Evolutionary conservation across 2,113 vertebrate genomes (phyloP).

Genomic region (Melanocharis versteri): DNA sequence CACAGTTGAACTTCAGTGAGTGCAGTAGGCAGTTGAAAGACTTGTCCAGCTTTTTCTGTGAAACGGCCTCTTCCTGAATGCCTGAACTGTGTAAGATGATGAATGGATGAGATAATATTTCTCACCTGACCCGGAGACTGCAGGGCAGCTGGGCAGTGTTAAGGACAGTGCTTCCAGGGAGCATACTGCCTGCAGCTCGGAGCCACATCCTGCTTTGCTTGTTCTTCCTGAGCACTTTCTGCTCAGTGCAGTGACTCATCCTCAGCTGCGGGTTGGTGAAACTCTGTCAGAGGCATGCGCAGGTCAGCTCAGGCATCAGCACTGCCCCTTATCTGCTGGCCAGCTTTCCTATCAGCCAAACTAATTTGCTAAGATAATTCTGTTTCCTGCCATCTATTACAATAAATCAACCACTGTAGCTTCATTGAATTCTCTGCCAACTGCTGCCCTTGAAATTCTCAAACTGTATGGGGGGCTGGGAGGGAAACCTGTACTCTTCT

Average conservation of each 20-base stretch:
- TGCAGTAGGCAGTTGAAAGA: neutral
- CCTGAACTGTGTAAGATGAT: neutral
- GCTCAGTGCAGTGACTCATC: neutral
- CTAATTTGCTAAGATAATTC: conserved; percentile 49
- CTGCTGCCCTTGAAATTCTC: conserved; percentile 24
- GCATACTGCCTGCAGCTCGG: accelerated
- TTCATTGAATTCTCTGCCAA: conserved; percentile 21
- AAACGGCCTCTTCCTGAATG: neutral
- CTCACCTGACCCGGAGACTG: neutral
- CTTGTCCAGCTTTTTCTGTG: neutral
- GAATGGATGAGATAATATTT: neutral
- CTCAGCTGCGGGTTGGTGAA: neutral
- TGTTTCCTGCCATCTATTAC: conserved; percentile 40
- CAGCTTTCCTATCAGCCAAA: conserved; percentile 28
- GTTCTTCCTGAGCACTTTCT: neutral
- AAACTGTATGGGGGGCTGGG: neutral
- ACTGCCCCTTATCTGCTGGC: conserved; percentile 7
- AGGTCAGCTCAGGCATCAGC: neutral
- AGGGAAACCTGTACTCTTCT: neutral
- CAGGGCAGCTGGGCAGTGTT: neutral
- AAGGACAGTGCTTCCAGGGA: neutral
- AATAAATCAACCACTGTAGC: conserved; percentile 26
- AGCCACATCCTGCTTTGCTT: neutral
- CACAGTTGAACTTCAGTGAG: neutral
- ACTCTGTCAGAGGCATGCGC: neutral